Percentiles rank a stretch among this genome's conserved stretches.
Evolutionary conservation across 2,797 vertebrate genomes (phyloP).

Genomic region (Coracias cyanogaster): DNA sequence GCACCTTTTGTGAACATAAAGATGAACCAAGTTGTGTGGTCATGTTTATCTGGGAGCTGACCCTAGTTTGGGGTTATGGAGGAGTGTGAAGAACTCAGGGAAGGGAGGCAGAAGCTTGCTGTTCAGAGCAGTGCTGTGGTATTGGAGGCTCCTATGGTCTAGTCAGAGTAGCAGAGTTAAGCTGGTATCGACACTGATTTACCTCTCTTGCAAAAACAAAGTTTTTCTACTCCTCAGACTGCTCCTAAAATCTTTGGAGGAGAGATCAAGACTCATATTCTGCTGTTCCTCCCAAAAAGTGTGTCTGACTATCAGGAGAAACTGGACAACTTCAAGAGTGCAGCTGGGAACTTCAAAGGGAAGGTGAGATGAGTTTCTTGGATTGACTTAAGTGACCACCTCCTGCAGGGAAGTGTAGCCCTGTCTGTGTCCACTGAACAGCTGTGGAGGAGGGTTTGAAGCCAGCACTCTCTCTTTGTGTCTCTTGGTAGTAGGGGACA

Average conservation of each 20-base stretch:
- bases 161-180: not conserved
- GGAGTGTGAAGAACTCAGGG: not conserved
- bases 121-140: not conserved
- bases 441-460: not conserved
- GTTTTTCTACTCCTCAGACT: constrained; percentile 79
- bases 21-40: not conserved
- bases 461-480: not conserved
- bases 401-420: not conserved
- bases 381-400: not conserved
- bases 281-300: constrained; percentile 93
- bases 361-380: constrained; percentile 80
- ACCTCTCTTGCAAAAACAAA: not conserved
- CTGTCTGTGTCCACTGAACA: not conserved
- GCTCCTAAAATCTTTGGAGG: constrained; percentile 99
- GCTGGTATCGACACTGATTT: not conserved
- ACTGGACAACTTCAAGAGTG: constrained; percentile 91
- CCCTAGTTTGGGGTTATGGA: not conserved
- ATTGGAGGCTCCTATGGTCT: not conserved
- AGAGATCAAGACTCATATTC: constrained; percentile 97
- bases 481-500: not conserved
- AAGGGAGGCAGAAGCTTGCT: not conserved
- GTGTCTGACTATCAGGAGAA: constrained; percentile 89
- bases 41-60: not conserved
- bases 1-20: not conserved
- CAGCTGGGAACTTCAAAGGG: constrained; percentile 91